Evolutionary conservation across 37 sponge, comb jelly and placozoan genomes (phyloP).

Genomic region (Lycopodina hypogea): DNA sequence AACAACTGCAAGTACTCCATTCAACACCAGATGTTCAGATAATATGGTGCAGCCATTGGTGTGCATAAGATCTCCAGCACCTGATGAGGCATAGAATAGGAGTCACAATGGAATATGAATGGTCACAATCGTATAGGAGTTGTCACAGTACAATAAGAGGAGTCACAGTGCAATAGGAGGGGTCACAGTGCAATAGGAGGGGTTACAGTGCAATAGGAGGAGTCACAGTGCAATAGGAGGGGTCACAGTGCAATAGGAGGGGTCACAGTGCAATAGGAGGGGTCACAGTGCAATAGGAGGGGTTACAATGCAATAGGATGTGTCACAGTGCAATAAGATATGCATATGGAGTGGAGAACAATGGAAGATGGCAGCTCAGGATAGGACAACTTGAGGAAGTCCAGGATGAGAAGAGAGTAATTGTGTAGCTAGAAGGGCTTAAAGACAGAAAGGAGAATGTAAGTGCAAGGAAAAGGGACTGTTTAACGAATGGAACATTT

Average conservation of each 20-base stretch:
- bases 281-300: no score
- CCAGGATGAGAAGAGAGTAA: background rate
- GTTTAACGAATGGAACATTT: background rate
- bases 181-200: no score
- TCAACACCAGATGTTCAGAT: slow-evolving; percentile 48
- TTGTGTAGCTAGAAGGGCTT: background rate
- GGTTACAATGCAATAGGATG: no score
- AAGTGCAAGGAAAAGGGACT: slow-evolving; percentile 30
- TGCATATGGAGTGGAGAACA: background rate
- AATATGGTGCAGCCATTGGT: slow-evolving; percentile 59
- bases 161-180: no score
- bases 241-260: no score
- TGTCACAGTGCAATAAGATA: no score
- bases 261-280: no score
- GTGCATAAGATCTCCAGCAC: slow-evolving; percentile 89
- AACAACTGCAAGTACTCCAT: slow-evolving; percentile 81
- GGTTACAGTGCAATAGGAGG: background rate
- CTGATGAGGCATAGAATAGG: no score
- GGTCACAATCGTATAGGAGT: no score
- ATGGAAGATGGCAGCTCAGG: background rate
- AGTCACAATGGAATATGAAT: no score
- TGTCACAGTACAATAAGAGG: background rate
- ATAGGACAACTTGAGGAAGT: no score
- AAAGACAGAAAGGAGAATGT: background rate
- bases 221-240: no score